A percentile compares a stretch with the other conserved stretches of the same genome.
Conservation (phyloP, 1,140 invertebrate genomes). For the Tribolium madens region DNA sequence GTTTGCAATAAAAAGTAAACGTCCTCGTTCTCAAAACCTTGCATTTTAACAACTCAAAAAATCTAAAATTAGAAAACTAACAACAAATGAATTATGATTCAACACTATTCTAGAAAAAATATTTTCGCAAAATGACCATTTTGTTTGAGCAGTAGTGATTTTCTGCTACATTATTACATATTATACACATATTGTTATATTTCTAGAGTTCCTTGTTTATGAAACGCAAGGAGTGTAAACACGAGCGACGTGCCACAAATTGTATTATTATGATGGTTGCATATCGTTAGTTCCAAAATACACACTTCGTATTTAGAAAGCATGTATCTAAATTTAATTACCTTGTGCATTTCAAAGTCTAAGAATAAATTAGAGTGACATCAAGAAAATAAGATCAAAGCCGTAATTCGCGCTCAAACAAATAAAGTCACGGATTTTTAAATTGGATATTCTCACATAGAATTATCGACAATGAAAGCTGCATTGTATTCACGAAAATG, state of each 20-base stretch:
- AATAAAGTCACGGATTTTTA: background rate
- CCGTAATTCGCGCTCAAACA: background rate
- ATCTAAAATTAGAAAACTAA: slow-evolving; percentile 6
- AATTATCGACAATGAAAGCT: background rate
- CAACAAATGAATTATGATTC: no score
- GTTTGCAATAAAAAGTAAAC: slow-evolving; percentile 5
- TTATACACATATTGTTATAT: background rate
- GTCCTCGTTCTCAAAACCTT: slow-evolving; percentile 35
- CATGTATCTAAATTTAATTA: slow-evolving; percentile 16
- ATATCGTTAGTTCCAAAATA: slow-evolving; percentile 4
- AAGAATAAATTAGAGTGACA: slow-evolving; percentile 20
- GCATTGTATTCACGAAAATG: background rate
- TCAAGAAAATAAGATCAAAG: slow-evolving; percentile 5
- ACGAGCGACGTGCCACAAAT: background rate
- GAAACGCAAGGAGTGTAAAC: background rate
- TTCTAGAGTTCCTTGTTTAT: background rate
- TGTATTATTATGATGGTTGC: background rate
- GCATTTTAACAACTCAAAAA: background rate
- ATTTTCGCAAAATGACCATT: no score
- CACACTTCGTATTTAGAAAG: slow-evolving; percentile 22
- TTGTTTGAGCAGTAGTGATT: no score
- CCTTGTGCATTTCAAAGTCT: background rate
- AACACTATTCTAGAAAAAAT: no score
- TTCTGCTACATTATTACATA: background rate
- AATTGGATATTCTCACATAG: background rate